Evolutionary conservation across 30 jellyfish, hydroid and myxozoan species (phyloP).

Genomic region (Nemopilema nomurai): DNA sequence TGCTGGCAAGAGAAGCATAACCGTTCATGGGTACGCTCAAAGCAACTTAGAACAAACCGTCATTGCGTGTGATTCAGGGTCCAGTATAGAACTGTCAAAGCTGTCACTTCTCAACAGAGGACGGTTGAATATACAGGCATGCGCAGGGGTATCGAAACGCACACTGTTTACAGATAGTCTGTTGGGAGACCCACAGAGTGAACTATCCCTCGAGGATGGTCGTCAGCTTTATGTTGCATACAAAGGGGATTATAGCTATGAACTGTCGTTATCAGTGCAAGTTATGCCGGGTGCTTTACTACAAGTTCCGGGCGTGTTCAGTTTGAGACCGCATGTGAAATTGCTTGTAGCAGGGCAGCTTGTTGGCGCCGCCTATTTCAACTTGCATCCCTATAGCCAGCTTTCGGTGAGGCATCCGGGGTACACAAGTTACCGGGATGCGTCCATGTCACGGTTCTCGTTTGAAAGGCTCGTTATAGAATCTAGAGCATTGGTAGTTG

Average conservation of each 20-base stretch:
- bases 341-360: conserved; percentile 43
- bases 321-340: conserved; percentile 32
- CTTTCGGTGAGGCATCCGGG: conserved; percentile 52
- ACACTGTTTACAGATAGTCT: conserved; percentile 31
- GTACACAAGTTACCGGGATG: conserved; percentile 31
- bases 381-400: conserved; percentile 40
- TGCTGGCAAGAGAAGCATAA: conserved; percentile 2
- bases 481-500: conserved; percentile 31
- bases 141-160: conserved; percentile 16
- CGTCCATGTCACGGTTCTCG: conserved; percentile 19
- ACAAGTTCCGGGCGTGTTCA: conserved; percentile 43
- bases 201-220: conserved; percentile 14
- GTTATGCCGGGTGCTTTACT: conserved; percentile 44
- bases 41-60: conserved; percentile 17
- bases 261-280: conserved; percentile 24
- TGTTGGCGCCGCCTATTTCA: conserved; percentile 39
- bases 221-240: conserved; percentile 54
- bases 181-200: conserved; percentile 36
- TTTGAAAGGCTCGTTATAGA: conserved; percentile 35
- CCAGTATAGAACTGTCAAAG: conserved; percentile 38
- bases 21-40: conserved; percentile 33
- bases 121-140: conserved; percentile 30
- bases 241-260: conserved; percentile 53
- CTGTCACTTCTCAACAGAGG: conserved; percentile 11
- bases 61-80: conserved; percentile 61